These are phyloP conservation scores for Acropora yongei DNA, from an alignment of 64 coral and sea anemone species.

Conservation along the genomic window DNA sequence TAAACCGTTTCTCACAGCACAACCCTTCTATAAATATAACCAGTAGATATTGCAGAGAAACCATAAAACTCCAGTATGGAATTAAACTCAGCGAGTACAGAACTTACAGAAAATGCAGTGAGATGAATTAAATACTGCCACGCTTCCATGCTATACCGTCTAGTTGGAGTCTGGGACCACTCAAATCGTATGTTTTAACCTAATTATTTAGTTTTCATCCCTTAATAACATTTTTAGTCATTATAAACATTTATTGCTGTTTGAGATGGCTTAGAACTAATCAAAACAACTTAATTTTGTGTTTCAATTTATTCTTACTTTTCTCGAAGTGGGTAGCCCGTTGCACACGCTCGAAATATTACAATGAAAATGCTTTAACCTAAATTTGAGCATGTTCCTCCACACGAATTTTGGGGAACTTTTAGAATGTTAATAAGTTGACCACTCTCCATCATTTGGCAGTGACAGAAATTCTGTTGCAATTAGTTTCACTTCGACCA, in stretches of 20 bases:
- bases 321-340: constrained; percentile 14
- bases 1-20: constrained; percentile 20
- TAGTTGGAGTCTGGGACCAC: constrained; percentile 33
- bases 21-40: constrained; percentile 29
- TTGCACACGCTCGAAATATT: constrained; percentile 8
- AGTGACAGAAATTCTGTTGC: constrained; percentile 39
- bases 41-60: constrained; percentile 35
- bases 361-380: neutral
- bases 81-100: constrained; percentile 10
- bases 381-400: neutral
- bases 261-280: neutral
- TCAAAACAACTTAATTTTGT: constrained; percentile 33
- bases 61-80: constrained; percentile 22
- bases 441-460: constrained; percentile 30
- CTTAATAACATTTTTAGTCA: constrained; percentile 1
- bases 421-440: constrained; percentile 30
- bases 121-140: constrained; percentile 20
- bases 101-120: constrained; percentile 21
- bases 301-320: constrained; percentile 43
- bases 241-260: constrained; percentile 31
- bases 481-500: constrained; percentile 53
- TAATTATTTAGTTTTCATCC: constrained; percentile 37
- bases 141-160: neutral
- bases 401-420: constrained; percentile 39
- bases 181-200: constrained; percentile 30